These are phyloP conservation scores for Caloenas nicobarica DNA, from an alignment of 2,113 vertebrate species.

Conservation along the genomic window DNA sequence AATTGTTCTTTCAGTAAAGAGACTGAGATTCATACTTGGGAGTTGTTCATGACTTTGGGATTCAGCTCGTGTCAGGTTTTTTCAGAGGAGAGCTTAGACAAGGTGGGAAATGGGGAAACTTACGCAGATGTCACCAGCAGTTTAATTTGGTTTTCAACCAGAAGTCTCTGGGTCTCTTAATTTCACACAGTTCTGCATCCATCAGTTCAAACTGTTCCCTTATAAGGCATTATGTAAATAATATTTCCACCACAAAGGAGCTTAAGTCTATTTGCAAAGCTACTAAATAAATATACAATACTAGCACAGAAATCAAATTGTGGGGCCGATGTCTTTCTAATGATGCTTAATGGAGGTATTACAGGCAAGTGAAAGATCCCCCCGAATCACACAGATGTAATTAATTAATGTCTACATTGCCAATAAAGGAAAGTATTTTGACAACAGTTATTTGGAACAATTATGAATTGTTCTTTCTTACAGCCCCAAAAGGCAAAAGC, in stretches of 20 bases:
- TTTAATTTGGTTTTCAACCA: constrained; percentile 11
- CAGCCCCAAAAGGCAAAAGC: constrained; percentile 34
- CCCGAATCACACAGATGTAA: background rate
- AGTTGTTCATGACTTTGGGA: background rate
- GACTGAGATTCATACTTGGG: background rate
- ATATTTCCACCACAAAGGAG: background rate
- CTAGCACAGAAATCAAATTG: background rate
- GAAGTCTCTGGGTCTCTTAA: background rate
- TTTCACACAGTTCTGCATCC: background rate
- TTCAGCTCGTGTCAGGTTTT: background rate
- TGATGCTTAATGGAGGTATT: background rate
- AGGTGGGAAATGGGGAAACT: background rate
- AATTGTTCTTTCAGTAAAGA: background rate
- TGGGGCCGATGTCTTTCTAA: background rate
- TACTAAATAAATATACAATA: background rate
- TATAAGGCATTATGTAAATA: constrained; percentile 32
- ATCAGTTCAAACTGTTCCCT: background rate
- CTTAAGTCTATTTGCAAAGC: constrained; percentile 5
- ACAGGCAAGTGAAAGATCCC: background rate
- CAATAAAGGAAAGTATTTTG: constrained; percentile 54
- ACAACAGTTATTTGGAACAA: constrained; percentile 59
- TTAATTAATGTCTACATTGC: constrained; percentile 47
- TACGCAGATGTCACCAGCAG: background rate
- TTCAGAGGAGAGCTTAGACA: background rate
- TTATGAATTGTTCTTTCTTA: constrained; percentile 55